phyloP scores from a whole-genome alignment of 2,113 vertebrate species.

The Notechis scutatus region DNA sequence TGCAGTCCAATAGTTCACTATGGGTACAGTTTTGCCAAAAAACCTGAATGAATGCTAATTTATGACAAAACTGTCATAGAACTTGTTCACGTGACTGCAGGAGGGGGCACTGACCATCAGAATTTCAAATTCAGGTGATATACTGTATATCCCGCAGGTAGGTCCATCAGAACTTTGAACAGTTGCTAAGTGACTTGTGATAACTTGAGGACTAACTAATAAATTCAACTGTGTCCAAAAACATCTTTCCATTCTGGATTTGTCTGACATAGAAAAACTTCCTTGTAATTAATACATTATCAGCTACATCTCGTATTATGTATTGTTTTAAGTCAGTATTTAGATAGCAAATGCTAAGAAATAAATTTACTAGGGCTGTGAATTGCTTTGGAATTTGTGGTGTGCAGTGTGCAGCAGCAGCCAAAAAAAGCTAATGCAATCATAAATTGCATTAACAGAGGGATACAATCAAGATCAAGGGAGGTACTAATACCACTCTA shows the following conservation, averaged over 20 bases:
- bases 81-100: not conserved
- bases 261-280: not conserved
- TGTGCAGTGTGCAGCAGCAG: no score
- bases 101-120: not conserved
- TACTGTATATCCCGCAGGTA: not conserved
- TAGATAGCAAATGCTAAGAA: not conserved
- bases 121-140: not conserved
- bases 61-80: not conserved
- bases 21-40: not conserved
- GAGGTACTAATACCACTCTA: no score
- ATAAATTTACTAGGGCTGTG: not conserved
- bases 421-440: no score
- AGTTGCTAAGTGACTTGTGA: not conserved
- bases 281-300: not conserved
- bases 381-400: not conserved
- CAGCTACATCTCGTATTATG: not conserved
- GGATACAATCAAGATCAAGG: no score
- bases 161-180: not conserved
- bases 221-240: not conserved
- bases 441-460: no score
- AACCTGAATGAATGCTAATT: not conserved
- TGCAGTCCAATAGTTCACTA: not conserved
- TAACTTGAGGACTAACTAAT: not conserved
- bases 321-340: not conserved
- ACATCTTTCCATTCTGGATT: not conserved